These are phyloP conservation scores for Gryllus longicercus DNA, from an alignment of 2,888 invertebrate genomes.

Conservation along the genomic window DNA sequence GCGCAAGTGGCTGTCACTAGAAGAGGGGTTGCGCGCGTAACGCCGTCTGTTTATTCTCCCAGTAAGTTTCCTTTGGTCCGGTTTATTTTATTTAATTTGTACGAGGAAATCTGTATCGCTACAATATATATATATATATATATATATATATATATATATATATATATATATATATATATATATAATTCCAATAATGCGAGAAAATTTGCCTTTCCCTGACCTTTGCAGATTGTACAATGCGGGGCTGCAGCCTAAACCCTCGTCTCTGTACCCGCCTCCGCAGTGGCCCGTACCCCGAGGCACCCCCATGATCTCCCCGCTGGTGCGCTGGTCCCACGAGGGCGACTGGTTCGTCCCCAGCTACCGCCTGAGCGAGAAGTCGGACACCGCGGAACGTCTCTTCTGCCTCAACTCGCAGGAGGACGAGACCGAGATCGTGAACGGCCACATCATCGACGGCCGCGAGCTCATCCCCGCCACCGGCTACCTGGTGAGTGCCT, in stretches of 20 bases:
- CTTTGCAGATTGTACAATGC: constrained; percentile 58
- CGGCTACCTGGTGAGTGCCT: neutral
- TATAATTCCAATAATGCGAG: no score
- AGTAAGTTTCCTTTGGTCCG: no score
- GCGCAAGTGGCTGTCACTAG: no score
- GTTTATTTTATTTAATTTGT: no score
- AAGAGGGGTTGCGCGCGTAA: no score
- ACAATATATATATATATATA: no score
- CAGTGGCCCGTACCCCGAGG: constrained; percentile 80
- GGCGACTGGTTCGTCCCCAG: constrained; percentile 62
- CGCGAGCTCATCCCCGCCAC: neutral
- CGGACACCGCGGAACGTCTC: neutral
- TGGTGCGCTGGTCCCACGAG: constrained; percentile 85
- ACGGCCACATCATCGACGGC: neutral
- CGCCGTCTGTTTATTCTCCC: no score
- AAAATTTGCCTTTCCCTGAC: no score
- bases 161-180: no score
- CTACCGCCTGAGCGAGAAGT: neutral
- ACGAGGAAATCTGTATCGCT: no score
- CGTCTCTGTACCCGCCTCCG: constrained; percentile 71
- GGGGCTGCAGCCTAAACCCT: constrained; percentile 71
- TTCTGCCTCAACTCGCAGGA: neutral
- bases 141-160: no score
- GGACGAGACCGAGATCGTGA: neutral
- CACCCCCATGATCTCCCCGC: constrained; percentile 78